Percentiles rank a stretch among this genome's conserved stretches.
phyloP scores from a whole-genome alignment of 2,888 invertebrate genomes.

The Rhagophthalmus giganteus region DNA sequence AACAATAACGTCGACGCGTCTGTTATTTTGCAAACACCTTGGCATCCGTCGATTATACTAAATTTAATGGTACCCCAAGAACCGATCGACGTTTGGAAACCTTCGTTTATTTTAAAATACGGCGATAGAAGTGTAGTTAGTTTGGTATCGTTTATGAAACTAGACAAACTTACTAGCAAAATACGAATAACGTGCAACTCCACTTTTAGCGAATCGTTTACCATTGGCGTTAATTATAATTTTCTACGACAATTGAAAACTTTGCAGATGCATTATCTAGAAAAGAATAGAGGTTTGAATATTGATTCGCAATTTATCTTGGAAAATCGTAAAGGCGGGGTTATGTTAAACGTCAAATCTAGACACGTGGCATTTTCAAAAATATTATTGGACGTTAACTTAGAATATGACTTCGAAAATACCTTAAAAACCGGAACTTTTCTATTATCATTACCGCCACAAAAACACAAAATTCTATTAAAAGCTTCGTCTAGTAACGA shows the following conservation, averaged over 20 bases:
- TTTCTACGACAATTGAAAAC: too few relatives aligned
- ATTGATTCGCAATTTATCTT: too few relatives aligned
- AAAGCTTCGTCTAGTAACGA: neutral
- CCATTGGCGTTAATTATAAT: too few relatives aligned
- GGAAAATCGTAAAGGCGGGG: too few relatives aligned
- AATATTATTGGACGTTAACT: neutral
- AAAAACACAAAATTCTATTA: neutral
- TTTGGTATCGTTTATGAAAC: slow-evolving; percentile 1
- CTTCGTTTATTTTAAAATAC: slow-evolving; percentile 8
- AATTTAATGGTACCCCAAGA: slow-evolving; percentile 9
- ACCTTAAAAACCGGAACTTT: neutral
- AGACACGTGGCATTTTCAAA: too few relatives aligned
- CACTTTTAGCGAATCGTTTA: too few relatives aligned
- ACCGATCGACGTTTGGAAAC: slow-evolving; percentile 4
- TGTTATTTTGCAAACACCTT: slow-evolving; percentile 9
- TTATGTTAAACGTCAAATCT: too few relatives aligned
- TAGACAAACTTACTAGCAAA: neutral
- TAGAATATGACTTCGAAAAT: slow-evolving; percentile 1
- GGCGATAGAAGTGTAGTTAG: neutral
- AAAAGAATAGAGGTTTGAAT: too few relatives aligned
- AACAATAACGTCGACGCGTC: slow-evolving; percentile 3
- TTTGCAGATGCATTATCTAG: too few relatives aligned
- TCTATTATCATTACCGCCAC: neutral
- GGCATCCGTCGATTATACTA: slow-evolving; percentile 11
- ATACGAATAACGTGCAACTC: neutral